phyloP scores from a whole-genome alignment of 1,140 invertebrate genomes.

The Drusus annulatus region DNA sequence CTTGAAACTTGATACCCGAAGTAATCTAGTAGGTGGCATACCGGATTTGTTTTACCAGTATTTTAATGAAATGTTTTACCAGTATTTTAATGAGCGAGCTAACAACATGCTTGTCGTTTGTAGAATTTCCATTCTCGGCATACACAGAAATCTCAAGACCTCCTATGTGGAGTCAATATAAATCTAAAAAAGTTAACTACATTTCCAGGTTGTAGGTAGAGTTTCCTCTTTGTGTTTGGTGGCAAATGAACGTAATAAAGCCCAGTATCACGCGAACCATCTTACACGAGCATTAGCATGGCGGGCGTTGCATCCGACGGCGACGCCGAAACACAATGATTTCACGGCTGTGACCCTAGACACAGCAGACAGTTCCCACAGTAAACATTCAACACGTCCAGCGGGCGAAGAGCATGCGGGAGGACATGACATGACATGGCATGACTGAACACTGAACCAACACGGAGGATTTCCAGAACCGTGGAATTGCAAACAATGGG shows the following conservation, averaged over 20 bases:
- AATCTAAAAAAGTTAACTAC: too few species aligned
- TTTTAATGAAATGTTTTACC: too few species aligned
- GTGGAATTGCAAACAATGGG: constrained; percentile 14
- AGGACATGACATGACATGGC: neutral
- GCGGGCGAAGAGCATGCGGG: neutral
- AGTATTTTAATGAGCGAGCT: too few species aligned
- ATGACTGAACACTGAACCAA: neutral
- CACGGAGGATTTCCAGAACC: neutral
- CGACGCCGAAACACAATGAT: constrained; percentile 36
- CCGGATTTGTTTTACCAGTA: too few species aligned
- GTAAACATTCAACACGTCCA: neutral
- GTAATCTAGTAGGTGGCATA: too few species aligned
- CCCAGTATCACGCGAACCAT: constrained; percentile 1
- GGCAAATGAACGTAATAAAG: neutral
- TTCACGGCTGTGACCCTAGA: constrained; percentile 39
- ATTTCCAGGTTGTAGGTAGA: too few species aligned
- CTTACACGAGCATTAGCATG: constrained; percentile 15
- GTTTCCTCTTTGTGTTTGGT: too few species aligned
- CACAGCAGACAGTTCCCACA: constrained; percentile 27
- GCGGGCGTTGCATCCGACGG: constrained; percentile 31
- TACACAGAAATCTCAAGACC: too few species aligned
- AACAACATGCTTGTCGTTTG: too few species aligned
- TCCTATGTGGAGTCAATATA: too few species aligned
- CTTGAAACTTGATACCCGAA: too few species aligned
- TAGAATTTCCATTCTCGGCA: too few species aligned